A percentile compares a stretch with the other conserved stretches of the same genome.
phyloP scores from a whole-genome alignment of 2,113 vertebrate species.

The Amia ocellicauda region DNA sequence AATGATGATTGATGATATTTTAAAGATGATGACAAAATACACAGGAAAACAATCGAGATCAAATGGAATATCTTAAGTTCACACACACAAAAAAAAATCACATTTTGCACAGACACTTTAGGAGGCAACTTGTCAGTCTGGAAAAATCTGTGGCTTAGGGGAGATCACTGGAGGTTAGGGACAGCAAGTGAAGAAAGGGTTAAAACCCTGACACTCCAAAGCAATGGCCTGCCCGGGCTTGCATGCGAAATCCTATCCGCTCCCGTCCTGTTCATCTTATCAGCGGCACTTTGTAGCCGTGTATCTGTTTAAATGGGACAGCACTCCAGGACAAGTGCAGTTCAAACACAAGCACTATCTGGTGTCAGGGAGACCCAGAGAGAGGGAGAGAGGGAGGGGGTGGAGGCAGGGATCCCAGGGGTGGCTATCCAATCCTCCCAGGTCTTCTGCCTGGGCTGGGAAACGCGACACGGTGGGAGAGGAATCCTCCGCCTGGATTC shows the following conservation, averaged over 20 bases:
- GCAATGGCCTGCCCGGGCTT: no score
- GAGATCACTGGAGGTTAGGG: no score
- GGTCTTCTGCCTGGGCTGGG: background rate
- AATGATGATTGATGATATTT: no score
- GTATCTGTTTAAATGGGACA: slow-evolving; percentile 55
- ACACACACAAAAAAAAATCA: no score
- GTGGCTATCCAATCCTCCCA: slow-evolving; percentile 38
- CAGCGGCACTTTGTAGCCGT: slow-evolving; percentile 49
- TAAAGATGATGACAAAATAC: no score
- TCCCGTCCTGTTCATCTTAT: slow-evolving; percentile 54
- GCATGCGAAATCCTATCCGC: slow-evolving; percentile 45
- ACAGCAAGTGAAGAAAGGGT: slow-evolving; percentile 1
- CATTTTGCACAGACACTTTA: no score
- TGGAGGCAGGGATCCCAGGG: slow-evolving; percentile 19
- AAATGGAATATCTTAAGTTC: no score
- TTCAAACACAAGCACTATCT: slow-evolving; percentile 60
- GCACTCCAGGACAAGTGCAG: slow-evolving; percentile 43
- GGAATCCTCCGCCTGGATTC: background rate
- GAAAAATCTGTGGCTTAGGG: no score
- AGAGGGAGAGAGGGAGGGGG: slow-evolving; percentile 13
- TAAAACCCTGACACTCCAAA: background rate
- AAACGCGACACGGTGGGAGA: background rate
- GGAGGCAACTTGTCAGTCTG: no score
- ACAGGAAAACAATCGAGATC: no score
- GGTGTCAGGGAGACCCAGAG: slow-evolving; percentile 38